Conservation (phyloP, 1,140 invertebrate species). For the Drosophila micromelanica region DNA sequence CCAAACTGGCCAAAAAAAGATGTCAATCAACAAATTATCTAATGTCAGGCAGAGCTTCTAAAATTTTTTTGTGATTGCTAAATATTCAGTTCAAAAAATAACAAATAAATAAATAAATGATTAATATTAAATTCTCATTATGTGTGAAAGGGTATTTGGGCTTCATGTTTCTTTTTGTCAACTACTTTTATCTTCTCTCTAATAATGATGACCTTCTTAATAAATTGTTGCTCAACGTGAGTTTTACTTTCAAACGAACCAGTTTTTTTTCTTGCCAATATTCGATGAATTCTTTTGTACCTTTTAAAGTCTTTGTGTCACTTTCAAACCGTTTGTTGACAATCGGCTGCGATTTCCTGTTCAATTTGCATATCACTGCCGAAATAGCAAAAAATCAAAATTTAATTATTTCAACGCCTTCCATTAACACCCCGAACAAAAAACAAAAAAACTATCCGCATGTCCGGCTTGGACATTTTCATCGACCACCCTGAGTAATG, state of each 20-base stretch:
- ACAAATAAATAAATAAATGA: too few species aligned
- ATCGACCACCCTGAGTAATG: conserved; percentile 61
- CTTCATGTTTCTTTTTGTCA: conserved; percentile 38
- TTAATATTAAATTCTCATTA: too few species aligned
- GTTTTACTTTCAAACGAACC: conserved; percentile 59
- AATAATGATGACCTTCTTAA: conserved; percentile 51
- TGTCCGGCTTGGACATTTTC: not conserved
- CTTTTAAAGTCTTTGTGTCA: conserved; percentile 38
- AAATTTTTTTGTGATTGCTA: not conserved
- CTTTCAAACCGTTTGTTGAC: conserved; percentile 54
- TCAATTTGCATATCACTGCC: conserved; percentile 59
- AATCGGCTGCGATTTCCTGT: conserved; percentile 57
- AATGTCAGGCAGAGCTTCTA: conserved; percentile 1
- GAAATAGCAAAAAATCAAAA: conserved; percentile 15
- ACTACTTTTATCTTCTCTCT: conserved; percentile 48
- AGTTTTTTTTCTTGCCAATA: conserved; percentile 58
- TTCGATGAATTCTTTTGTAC: conserved; percentile 39
- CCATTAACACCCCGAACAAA: conserved; percentile 30
- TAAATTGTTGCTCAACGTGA: conserved; percentile 54
- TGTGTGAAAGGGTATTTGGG: not conserved
- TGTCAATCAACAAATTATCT: conserved; percentile 20
- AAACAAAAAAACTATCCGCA: not conserved
- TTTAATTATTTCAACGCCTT: conserved; percentile 37
- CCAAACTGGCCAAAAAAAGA: conserved; percentile 12
- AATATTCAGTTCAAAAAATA: too few species aligned